Percentiles rank a stretch among this genome's conserved stretches.
Evolutionary conservation across 2,888 invertebrate genomes (phyloP).

Genomic region (Automeris io): DNA sequence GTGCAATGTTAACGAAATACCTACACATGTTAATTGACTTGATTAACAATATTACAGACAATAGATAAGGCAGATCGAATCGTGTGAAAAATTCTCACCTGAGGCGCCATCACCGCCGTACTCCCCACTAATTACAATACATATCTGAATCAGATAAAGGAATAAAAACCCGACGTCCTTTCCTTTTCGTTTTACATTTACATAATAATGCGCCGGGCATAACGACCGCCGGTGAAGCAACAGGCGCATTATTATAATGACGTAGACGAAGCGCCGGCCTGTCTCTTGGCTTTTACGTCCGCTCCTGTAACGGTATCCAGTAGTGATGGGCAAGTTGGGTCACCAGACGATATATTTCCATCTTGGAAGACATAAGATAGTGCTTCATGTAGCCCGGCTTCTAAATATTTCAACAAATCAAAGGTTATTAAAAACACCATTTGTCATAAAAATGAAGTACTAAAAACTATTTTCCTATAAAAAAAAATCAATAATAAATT

Average conservation of each 20-base stretch:
- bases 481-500: too few species aligned
- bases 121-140: constrained; percentile 63
- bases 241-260: constrained; percentile 59
- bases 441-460: too few species aligned
- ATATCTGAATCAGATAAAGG: constrained; percentile 67
- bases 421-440: too few species aligned
- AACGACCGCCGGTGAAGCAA: constrained; percentile 53
- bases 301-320: constrained; percentile 25
- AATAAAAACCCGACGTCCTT: constrained; percentile 55
- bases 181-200: constrained; percentile 67
- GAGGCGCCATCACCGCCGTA: constrained; percentile 35
- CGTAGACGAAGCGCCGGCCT: constrained; percentile 35
- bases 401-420: too few species aligned
- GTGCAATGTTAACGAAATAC: not conserved
- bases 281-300: constrained; percentile 39
- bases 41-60: constrained; percentile 14
- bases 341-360: too few species aligned
- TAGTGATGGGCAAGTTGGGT: too few species aligned
- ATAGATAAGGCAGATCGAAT: constrained; percentile 19
- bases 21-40: constrained; percentile 14
- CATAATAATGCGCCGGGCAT: constrained; percentile 71
- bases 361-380: too few species aligned
- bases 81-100: constrained; percentile 61
- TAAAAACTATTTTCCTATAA: too few species aligned
- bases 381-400: too few species aligned